A percentile compares a stretch with the other conserved stretches of the same genome.
These are phyloP conservation scores for Apoda limacodes DNA, from an alignment of 2,888 invertebrate species.

Conservation along the genomic window DNA sequence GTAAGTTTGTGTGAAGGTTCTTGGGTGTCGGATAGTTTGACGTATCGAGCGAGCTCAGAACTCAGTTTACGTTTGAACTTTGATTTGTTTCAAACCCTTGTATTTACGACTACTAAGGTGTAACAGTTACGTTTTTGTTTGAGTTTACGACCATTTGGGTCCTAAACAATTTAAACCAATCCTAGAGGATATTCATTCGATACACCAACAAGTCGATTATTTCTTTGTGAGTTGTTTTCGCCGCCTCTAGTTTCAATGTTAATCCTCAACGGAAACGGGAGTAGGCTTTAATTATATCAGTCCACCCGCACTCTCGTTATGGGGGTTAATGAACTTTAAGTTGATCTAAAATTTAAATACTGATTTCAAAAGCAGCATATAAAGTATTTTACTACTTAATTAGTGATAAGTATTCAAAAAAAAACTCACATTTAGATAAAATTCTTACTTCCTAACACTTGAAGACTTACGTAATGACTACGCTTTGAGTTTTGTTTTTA, in stretches of 20 bases:
- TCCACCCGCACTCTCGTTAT: background rate
- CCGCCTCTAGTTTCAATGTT: background rate
- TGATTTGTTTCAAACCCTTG: conserved; percentile 28
- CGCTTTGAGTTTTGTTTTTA: too few relatives aligned
- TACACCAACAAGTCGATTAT: too few relatives aligned
- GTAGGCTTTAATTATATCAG: background rate
- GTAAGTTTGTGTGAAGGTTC: conserved; percentile 20
- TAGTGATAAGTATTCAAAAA: too few relatives aligned
- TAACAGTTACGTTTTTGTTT: conserved; percentile 9
- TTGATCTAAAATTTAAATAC: conserved; percentile 6
- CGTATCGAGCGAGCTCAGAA: conserved; percentile 30
- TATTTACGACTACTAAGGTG: conserved; percentile 18
- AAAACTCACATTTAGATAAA: too few relatives aligned
- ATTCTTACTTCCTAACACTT: too few relatives aligned
- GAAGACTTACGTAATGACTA: too few relatives aligned
- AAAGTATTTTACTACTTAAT: conserved; percentile 12
- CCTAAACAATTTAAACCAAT: conserved; percentile 1
- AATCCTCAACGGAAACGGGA: background rate
- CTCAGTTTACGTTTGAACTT: conserved; percentile 25
- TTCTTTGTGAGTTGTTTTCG: background rate
- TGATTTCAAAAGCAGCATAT: conserved; percentile 1
- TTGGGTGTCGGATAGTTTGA: conserved; percentile 42
- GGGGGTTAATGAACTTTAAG: conserved; percentile 2
- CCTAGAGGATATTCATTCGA: too few relatives aligned
- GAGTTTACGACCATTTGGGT: conserved; percentile 12